phyloP scores from a whole-genome alignment of 1,140 invertebrate species.

The Zaprionus kolodkinae region DNA sequence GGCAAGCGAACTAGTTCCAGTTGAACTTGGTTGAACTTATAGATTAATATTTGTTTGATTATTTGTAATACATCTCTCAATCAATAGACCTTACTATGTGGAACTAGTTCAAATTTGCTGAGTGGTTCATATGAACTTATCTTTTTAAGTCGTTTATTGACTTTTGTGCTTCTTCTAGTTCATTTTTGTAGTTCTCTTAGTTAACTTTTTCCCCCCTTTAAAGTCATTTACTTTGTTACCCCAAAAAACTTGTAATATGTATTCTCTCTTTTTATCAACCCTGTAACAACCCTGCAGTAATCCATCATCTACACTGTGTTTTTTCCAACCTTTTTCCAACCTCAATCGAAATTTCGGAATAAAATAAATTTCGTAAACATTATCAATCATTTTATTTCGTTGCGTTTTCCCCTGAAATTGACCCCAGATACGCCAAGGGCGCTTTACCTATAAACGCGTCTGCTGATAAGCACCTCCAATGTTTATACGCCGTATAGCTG shows the following conservation, averaged over 20 bases:
- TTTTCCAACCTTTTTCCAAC: slow-evolving; percentile 9
- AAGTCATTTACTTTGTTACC: neutral
- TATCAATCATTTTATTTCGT: slow-evolving; percentile 49
- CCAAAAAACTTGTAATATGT: neutral
- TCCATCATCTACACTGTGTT: slow-evolving; percentile 21
- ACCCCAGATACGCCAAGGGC: slow-evolving; percentile 58
- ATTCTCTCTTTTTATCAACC: neutral
- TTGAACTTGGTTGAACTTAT: neutral
- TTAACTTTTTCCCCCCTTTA: too few relatives aligned
- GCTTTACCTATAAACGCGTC: slow-evolving; percentile 40
- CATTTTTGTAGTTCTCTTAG: too few relatives aligned
- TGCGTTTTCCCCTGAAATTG: slow-evolving; percentile 35
- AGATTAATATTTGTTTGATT: neutral
- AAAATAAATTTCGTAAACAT: slow-evolving; percentile 18
- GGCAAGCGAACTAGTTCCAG: neutral
- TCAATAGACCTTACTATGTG: neutral
- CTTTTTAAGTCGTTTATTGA: neutral
- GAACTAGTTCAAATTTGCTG: neutral
- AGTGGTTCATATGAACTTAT: neutral
- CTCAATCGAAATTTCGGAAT: neutral
- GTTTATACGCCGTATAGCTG: slow-evolving; percentile 1
- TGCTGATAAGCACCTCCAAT: slow-evolving; percentile 52
- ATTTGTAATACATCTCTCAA: neutral
- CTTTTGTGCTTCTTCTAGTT: neutral
- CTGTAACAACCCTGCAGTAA: neutral